These are phyloP conservation scores for Drosophila mettleri DNA, from an alignment of 2,888 invertebrate genomes.

Conservation along the genomic window DNA sequence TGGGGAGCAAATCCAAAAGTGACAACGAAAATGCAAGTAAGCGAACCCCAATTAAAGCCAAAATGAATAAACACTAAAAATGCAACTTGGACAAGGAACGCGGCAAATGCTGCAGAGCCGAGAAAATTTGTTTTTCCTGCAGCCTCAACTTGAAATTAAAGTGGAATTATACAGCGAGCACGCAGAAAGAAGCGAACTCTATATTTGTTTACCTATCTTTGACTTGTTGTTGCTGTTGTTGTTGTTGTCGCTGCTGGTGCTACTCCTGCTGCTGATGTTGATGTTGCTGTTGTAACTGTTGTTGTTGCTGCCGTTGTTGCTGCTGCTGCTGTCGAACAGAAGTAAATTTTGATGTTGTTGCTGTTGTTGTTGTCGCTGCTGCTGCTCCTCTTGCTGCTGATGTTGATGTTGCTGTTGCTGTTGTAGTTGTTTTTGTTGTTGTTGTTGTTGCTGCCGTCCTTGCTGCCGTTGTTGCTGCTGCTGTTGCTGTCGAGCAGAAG, in stretches of 20 bases:
- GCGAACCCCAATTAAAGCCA: conserved; percentile 74
- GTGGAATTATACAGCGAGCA: conserved; percentile 26
- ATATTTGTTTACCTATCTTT: conserved; percentile 8
- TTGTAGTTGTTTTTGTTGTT: not conserved
- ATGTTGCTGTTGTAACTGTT: conserved; percentile 4
- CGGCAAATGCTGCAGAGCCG: conserved; percentile 13
- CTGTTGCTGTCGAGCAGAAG: too few species aligned
- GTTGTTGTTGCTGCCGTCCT: conserved; percentile 20
- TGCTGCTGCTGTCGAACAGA: too few species aligned
- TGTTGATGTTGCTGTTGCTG: too few species aligned
- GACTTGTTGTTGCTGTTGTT: not conserved
- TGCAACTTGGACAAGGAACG: not conserved
- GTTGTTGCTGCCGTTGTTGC: too few species aligned
- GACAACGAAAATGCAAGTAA: conserved; percentile 79
- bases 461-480: conserved; percentile 24
- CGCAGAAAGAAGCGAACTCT: conserved; percentile 13
- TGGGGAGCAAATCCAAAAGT: conserved; percentile 57
- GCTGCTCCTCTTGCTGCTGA: too few species aligned
- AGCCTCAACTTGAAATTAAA: conserved; percentile 56
- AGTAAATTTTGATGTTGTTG: too few species aligned
- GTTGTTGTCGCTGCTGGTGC: too few species aligned
- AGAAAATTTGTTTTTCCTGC: conserved; percentile 25
- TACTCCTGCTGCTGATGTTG: not conserved
- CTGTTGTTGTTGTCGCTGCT: too few species aligned
- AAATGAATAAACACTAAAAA: conserved; percentile 59